phyloP scores from a whole-genome alignment of 2,113 vertebrate species.

The Trematomus loennbergii region DNA sequence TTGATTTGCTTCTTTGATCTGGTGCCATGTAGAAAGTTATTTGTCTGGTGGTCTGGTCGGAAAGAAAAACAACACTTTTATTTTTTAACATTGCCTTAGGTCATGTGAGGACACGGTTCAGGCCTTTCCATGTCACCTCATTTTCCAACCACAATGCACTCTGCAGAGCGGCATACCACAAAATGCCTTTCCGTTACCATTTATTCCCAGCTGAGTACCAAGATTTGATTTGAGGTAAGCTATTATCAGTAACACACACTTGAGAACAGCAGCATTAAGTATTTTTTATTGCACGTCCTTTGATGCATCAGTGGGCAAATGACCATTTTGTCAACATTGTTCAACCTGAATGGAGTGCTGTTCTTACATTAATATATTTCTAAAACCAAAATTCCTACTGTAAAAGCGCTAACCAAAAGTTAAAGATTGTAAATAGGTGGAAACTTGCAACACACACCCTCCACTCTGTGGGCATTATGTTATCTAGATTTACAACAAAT shows the following conservation, averaged over 20 bases:
- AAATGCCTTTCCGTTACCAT: slow-evolving; percentile 26
- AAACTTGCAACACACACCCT: not conserved
- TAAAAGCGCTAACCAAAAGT: not conserved
- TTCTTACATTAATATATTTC: not conserved
- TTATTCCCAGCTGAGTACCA: slow-evolving; percentile 14
- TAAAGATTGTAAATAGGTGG: not conserved
- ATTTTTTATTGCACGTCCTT: not conserved
- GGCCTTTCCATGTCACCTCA: slow-evolving; percentile 7
- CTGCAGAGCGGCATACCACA: slow-evolving; percentile 24
- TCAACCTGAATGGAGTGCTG: not conserved
- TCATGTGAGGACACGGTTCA: slow-evolving; percentile 28
- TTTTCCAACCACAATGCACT: slow-evolving; percentile 34
- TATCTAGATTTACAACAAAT: too few relatives aligned
- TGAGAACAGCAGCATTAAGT: not conserved
- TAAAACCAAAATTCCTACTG: not conserved
- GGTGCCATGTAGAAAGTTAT: slow-evolving; percentile 16
- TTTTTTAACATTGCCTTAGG: slow-evolving; percentile 21
- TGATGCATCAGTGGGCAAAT: not conserved
- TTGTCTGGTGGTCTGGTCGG: slow-evolving; percentile 18
- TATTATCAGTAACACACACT: slow-evolving; percentile 12
- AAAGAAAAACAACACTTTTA: slow-evolving; percentile 15
- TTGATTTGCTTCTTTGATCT: slow-evolving; percentile 35
- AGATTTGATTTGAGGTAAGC: slow-evolving; percentile 17
- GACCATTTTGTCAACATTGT: not conserved
- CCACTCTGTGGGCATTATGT: not conserved